Percentiles rank a stretch among this genome's conserved stretches.
These are phyloP conservation scores for Scomberomorus guttatus DNA, from an alignment of 2,797 vertebrate species.

Conservation along the genomic window DNA sequence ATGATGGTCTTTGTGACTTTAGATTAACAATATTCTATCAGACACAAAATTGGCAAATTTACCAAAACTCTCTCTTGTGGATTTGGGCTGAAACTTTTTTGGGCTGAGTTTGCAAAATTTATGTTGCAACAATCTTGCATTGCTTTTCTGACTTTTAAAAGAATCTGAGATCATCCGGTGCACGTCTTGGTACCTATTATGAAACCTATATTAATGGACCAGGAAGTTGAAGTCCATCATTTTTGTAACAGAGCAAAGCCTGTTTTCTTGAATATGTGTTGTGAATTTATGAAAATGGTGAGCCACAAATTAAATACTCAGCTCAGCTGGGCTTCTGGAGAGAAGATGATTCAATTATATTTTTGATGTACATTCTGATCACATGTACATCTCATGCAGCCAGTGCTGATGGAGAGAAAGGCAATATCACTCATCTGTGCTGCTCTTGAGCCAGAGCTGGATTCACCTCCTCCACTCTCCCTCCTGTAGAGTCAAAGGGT, in stretches of 20 bases:
- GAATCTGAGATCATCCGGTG: background rate
- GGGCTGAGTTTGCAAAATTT: background rate
- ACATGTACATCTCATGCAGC: constrained; percentile 14
- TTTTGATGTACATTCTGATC: constrained; percentile 31
- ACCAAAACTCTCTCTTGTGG: no score
- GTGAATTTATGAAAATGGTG: background rate
- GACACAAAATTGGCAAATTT: background rate
- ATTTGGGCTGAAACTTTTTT: background rate
- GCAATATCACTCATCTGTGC: constrained; percentile 33
- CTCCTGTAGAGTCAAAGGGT: constrained; percentile 66
- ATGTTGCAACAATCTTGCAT: background rate
- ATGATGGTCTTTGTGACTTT: background rate
- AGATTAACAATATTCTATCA: no score
- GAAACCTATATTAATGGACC: background rate
- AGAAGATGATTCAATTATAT: constrained; percentile 15
- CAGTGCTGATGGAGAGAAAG: constrained; percentile 35
- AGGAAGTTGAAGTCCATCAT: background rate
- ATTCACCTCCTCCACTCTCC: constrained; percentile 43
- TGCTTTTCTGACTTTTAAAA: background rate
- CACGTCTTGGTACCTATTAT: background rate
- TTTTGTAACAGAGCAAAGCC: background rate
- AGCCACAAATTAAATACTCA: background rate
- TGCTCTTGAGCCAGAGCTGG: constrained; percentile 28
- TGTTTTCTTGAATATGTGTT: background rate
- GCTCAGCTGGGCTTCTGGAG: constrained; percentile 4